Conservation (phyloP, 1,140 invertebrate species). For the Drosophila nigromelanica region DNA sequence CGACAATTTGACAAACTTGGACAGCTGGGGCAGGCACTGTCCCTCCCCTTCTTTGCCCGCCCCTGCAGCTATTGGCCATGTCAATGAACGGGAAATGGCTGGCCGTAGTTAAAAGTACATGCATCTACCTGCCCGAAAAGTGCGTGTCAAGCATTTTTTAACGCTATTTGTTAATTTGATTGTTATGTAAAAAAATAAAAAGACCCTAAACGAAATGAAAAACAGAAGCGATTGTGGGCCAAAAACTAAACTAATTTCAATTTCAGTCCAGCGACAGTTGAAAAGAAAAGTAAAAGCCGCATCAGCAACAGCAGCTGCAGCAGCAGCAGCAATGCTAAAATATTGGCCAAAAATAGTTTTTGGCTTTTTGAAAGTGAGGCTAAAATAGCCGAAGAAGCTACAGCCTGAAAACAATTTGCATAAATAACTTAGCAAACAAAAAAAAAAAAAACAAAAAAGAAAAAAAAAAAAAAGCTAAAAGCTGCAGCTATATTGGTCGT, state of each 20-base stretch:
- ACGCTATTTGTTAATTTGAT: constrained; percentile 47
- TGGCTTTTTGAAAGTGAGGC: constrained; percentile 57
- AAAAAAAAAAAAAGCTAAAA: constrained; percentile 2
- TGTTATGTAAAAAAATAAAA: constrained; percentile 68
- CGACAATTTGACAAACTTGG: constrained; percentile 24
- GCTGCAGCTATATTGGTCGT: background rate
- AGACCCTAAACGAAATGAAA: constrained; percentile 24
- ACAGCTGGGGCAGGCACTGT: too few relatives aligned
- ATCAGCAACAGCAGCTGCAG: constrained; percentile 15
- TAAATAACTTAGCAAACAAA: constrained; percentile 48
- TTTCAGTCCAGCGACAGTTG: constrained; percentile 52
- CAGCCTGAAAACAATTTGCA: constrained; percentile 64
- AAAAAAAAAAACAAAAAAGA: too few relatives aligned
- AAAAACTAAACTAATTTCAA: constrained; percentile 70
- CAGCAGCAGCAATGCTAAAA: constrained; percentile 54
- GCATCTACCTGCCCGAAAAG: constrained; percentile 9
- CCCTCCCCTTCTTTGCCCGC: too few relatives aligned
- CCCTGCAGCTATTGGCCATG: constrained; percentile 47
- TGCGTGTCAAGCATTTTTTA: constrained; percentile 62
- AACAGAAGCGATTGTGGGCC: constrained; percentile 50
- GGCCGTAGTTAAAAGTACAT: constrained; percentile 13
- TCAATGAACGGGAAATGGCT: constrained; percentile 77
- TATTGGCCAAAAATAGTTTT: constrained; percentile 69
- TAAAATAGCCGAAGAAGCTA: constrained; percentile 30
- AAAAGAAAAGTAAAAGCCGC: constrained; percentile 71